Evolutionary conservation across 2,797 vertebrate genomes (phyloP), one percentile per base, ranked within the genome.

Genomic region (Agapornis canus): DNA sequence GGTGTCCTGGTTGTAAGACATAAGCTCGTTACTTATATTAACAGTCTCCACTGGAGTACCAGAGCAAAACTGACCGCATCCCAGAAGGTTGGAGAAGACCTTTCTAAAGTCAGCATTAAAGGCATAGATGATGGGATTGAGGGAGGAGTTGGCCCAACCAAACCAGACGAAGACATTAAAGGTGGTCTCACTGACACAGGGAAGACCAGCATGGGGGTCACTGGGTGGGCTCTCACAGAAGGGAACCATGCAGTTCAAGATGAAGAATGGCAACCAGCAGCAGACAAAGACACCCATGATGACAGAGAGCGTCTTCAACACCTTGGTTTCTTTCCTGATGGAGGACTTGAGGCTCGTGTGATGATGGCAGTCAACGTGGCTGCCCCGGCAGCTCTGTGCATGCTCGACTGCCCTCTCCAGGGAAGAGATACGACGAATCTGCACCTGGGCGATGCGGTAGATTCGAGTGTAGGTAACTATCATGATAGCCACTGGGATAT

Each of bases 271-370:
- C 94, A 99, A 91, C 99, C 99, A 99, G 97, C 99, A 99, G 94
- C 98, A 99, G 91, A 99, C 99, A 29, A 99, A 99, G 52, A 99
- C 99, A 1, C 99, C 99, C 99, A 99, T 98, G 73, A 99, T 99
- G 89, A 99, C 91, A 0, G 99, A 99, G 22, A 99, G 98, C 2
- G 99, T 99, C 97, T 99, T 99, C 47, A 99, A 98, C 63, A 99
- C 99, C 97, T 99, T 99, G 90, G 99, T 99, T 97, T 99, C 99
- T 86, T 99, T 98, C 96, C 97, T 98, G 65, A 99, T 98, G 23
- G 99, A 99, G 9, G 98, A 98, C 63, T 98, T 98, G 91, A 99
- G 95, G 65, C 98, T 98, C 52, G 97, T 97, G 94, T 98, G 98
- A 25, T 98, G 98, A 13, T 94, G 93, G 86, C 98, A 98, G 97